Conservation (phyloP, 2,888 invertebrate genomes). For the Chymomyza fuscimana region DNA sequence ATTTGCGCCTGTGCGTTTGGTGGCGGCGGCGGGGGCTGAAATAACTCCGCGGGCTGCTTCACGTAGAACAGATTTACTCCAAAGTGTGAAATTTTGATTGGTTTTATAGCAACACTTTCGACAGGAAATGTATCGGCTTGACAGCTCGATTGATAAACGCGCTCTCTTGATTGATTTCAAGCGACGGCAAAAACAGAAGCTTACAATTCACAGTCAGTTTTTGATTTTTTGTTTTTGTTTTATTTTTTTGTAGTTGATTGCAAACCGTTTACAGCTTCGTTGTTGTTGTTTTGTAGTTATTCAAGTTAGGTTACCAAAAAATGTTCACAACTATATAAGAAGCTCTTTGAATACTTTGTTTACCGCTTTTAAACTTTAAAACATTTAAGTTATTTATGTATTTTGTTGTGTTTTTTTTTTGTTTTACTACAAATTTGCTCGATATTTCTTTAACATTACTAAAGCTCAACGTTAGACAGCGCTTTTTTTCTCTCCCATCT, state of each 20-base stretch:
- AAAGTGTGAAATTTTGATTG: slow-evolving; percentile 80
- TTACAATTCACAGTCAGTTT: slow-evolving; percentile 1
- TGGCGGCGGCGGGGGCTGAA: slow-evolving; percentile 75
- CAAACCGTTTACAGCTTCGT: slow-evolving; percentile 9
- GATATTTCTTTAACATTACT: slow-evolving; percentile 60
- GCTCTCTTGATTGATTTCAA: not conserved
- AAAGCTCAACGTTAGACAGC: slow-evolving; percentile 75
- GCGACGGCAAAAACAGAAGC: not conserved
- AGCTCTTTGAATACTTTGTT: slow-evolving; percentile 67
- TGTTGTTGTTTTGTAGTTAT: slow-evolving; percentile 6
- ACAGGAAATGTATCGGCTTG: slow-evolving; percentile 51
- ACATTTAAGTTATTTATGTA: slow-evolving; percentile 29
- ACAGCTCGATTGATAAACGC: not conserved
- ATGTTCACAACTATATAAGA: slow-evolving; percentile 76
- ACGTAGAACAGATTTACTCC: slow-evolving; percentile 81
- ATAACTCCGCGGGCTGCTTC: slow-evolving; percentile 80
- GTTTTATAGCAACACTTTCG: slow-evolving; percentile 76
- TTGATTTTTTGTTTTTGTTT: not conserved
- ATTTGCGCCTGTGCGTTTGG: slow-evolving; percentile 78
- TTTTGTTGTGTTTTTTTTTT: slow-evolving; percentile 37
- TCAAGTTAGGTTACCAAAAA: slow-evolving; percentile 20
- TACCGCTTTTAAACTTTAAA: slow-evolving; percentile 39
- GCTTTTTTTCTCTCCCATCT: slow-evolving; percentile 23
- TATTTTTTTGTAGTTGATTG: slow-evolving; percentile 26
- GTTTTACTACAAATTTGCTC: slow-evolving; percentile 20